A percentile compares a stretch with the other conserved stretches of the same genome.
phyloP scores from a whole-genome alignment of 1,140 invertebrate species.

The Whitmania pigra region DNA sequence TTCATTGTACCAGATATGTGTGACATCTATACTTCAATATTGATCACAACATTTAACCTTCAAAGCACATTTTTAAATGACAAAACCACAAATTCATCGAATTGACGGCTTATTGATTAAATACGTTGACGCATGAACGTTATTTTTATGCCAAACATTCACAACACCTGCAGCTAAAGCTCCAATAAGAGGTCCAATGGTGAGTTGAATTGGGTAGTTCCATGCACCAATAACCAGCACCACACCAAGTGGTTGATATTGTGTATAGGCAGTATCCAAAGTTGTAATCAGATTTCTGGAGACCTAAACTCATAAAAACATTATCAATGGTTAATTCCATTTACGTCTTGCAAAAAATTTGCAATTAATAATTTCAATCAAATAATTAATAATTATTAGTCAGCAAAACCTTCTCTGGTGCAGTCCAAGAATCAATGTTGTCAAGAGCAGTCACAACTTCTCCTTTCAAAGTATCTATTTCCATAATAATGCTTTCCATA shows the following conservation, averaged over 20 bases:
- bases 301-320: slow-evolving; percentile 31
- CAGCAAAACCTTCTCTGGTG: slow-evolving; percentile 38
- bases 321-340: no score
- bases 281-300: slow-evolving; percentile 44
- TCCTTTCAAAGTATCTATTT: slow-evolving; percentile 39
- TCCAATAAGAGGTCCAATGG: slow-evolving; percentile 61
- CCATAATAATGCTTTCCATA: slow-evolving; percentile 39
- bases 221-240: slow-evolving; percentile 79
- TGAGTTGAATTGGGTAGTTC: slow-evolving; percentile 89
- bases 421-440: slow-evolving; percentile 42
- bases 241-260: slow-evolving; percentile 56
- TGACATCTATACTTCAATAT: no score
- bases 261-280: slow-evolving; percentile 46
- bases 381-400: slow-evolving; percentile 12
- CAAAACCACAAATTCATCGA: background rate
- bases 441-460: slow-evolving; percentile 38
- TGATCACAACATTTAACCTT: no score
- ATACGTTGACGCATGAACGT: background rate
- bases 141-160: background rate
- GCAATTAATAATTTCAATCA: background rate
- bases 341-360: no score
- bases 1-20: no score
- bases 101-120: background rate
- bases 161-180: slow-evolving; percentile 68
- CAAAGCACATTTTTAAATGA: background rate